A percentile compares a stretch with the other conserved stretches of the same genome.
Conservation (phyloP, 1,140 invertebrate species). For the Ylistrum balloti region DNA sequence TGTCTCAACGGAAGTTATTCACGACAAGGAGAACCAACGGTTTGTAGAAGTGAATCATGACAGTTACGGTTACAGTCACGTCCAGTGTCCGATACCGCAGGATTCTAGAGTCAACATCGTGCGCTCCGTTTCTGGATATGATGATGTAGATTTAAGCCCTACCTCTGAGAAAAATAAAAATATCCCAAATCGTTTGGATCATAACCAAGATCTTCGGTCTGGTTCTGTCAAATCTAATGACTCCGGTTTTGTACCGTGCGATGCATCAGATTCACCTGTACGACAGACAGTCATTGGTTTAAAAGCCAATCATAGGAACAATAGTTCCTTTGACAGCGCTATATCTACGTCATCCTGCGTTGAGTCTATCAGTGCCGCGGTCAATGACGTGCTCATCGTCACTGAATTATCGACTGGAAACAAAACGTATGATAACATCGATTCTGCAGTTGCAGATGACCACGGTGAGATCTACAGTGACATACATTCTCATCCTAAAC, state of each 20-base stretch:
- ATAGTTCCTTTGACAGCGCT: neutral
- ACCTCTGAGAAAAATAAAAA: neutral
- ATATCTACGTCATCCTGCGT: slow-evolving; percentile 24
- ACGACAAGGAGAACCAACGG: slow-evolving; percentile 13
- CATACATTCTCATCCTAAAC: neutral
- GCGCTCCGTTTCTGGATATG: neutral
- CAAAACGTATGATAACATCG: neutral
- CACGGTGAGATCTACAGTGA: neutral
- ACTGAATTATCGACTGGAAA: neutral
- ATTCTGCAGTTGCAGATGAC: neutral
- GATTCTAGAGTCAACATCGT: neutral
- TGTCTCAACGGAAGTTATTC: neutral
- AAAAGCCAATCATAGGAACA: neutral
- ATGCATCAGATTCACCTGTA: neutral
- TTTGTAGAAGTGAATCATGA: slow-evolving; percentile 16
- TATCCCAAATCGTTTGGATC: neutral
- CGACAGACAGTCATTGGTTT: neutral
- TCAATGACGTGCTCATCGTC: slow-evolving; percentile 4
- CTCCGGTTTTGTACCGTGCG: neutral
- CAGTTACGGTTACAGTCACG: neutral
- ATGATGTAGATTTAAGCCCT: neutral
- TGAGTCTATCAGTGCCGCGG: neutral
- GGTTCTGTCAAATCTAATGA: slow-evolving; percentile 17
- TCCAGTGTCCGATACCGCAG: neutral
- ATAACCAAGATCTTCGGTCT: neutral